Percentiles rank a stretch among this genome's conserved stretches.
Evolutionary conservation across 1,140 invertebrate species (phyloP).

Genomic region (Cotesia chilonis): DNA sequence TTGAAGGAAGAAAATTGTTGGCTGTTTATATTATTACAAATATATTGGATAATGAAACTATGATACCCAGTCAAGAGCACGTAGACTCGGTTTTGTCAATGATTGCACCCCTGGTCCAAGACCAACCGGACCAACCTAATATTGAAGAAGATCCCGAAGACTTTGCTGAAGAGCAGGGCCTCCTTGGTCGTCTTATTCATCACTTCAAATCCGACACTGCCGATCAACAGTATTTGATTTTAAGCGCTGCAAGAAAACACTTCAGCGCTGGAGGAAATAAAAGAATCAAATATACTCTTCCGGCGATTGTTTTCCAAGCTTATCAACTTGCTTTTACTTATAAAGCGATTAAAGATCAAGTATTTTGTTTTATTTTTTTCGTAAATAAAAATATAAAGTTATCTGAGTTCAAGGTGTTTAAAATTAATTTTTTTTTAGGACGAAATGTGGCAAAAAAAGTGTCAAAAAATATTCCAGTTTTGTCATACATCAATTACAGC

Average conservation of each 20-base stretch:
- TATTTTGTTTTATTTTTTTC: constrained; percentile 52
- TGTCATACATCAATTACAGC: constrained; percentile 94
- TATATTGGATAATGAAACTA: constrained; percentile 87
- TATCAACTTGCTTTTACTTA: constrained; percentile 90
- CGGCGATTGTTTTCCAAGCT: constrained; percentile 96
- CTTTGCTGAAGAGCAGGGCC: constrained; percentile 95
- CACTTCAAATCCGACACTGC: constrained; percentile 85
- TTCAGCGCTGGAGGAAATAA: constrained; percentile 87
- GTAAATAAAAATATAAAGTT: no score
- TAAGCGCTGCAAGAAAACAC: constrained; percentile 88
- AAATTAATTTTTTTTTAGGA: constrained; percentile 70
- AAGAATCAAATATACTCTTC: constrained; percentile 90
- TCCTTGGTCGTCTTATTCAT: constrained; percentile 90
- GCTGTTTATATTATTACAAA: constrained; percentile 89
- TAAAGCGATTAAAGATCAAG: constrained; percentile 78
- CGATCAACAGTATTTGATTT: constrained; percentile 94
- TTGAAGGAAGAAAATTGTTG: constrained; percentile 85
- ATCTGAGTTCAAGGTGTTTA: background rate
- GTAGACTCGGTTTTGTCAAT: constrained; percentile 82
- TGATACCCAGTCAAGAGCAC: constrained; percentile 87
- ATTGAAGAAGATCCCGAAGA: constrained; percentile 86
- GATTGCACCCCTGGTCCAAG: constrained; percentile 85
- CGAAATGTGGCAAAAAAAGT: constrained; percentile 98
- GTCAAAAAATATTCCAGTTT: constrained; percentile 97
- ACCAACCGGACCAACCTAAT: constrained; percentile 81